Evolutionary conservation across 1,140 invertebrate species (phyloP).

Genomic region (Magallana ariakensis): DNA sequence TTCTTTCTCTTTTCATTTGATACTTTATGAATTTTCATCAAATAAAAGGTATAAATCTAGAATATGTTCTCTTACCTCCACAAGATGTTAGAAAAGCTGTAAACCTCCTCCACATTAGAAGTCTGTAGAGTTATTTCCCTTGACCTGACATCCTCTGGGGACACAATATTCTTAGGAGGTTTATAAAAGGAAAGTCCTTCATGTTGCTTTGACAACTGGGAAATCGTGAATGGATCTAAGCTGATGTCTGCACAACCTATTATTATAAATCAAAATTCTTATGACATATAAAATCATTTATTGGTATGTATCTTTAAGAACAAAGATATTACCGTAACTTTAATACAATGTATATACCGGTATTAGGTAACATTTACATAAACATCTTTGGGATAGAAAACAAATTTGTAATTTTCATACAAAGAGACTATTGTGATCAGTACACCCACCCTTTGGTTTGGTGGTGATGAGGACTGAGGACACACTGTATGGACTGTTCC

Average conservation of each 20-base stretch:
- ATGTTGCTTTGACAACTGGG: constrained; percentile 34
- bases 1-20: too few relatives aligned
- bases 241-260: not conserved
- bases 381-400: not conserved
- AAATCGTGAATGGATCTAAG: not conserved
- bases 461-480: constrained; percentile 78
- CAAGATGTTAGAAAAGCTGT: constrained; percentile 6
- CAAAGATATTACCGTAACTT: too few relatives aligned
- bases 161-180: constrained; percentile 3
- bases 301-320: too few relatives aligned
- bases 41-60: too few relatives aligned
- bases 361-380: not conserved
- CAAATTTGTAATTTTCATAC: too few relatives aligned
- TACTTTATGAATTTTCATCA: too few relatives aligned
- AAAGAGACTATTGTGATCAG: too few relatives aligned
- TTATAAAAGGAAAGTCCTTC: constrained; percentile 27
- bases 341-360: too few relatives aligned
- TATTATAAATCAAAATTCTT: not conserved
- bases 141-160: constrained; percentile 16
- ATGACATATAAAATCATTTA: too few relatives aligned
- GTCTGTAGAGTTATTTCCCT: constrained; percentile 36
- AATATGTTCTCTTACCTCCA: not conserved
- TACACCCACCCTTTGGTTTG: not conserved
- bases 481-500: constrained; percentile 81
- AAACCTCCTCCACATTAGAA: not conserved